Evolutionary conservation across 2,113 vertebrate species (phyloP), one percentile per base, ranked within the genome.

Genomic region (Mixornis gularis): DNA sequence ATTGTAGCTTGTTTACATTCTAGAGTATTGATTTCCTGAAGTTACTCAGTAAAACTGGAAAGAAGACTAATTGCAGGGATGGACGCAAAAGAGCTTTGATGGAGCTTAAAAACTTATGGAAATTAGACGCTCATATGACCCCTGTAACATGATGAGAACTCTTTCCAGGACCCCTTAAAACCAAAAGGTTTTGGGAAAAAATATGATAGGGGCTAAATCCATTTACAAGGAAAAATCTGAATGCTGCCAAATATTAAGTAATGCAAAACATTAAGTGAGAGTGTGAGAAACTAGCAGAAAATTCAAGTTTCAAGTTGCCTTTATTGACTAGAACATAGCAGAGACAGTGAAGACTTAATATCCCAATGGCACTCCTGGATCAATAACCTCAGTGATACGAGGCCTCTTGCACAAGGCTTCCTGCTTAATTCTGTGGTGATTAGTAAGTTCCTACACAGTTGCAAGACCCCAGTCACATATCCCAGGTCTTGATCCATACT

Each of bases 71-170:
- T 7, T 36, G 44, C 1, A 19, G 19, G 7, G 4, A 13, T 38
- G 29, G 41, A 10, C 71, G n/a, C n/a, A 84, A 82, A 85, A 34
- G 36, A 95, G 43, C 53, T 96, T 60, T 82, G 69, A 92, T 46
- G 43, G 17, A 58, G 64, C 71, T 94, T 94, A 93, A 96, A 91
- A 91, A 81, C 46, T 91, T 91, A 92, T 0, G 1, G 56, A 84
- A 85, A 95, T 95, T 91, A 96, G 79, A 71, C 80, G 56, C 64
- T 88, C 79, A 76, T 64, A 83, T 79, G 89, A 95, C 48, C 58
- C 18, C 25, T 80, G 18, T 16, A 95, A 93, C 70, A 93, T 72
- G 36, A 66, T 15, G 76, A 90, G 26, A 77, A 77, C 21, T 94
- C 38, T 87, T 94, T 94, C 70, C 92, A 94, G 94, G 65, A 88